These are phyloP conservation scores for Lycaon pictus DNA, from an alignment of 2,113 vertebrate genomes.

Conservation along the genomic window DNA sequence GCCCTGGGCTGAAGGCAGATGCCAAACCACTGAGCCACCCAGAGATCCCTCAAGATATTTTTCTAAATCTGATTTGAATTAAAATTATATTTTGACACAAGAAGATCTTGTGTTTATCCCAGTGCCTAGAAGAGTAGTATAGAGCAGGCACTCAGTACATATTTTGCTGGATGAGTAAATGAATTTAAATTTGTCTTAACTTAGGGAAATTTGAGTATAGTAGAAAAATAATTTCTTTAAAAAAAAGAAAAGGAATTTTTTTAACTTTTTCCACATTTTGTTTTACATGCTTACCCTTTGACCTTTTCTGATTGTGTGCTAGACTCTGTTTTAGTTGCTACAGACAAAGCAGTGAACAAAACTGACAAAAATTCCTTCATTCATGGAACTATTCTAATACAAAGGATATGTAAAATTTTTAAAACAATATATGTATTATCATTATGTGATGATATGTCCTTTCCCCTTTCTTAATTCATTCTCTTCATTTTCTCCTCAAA, in stretches of 20 bases:
- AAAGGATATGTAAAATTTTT: not conserved
- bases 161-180: constrained; percentile 13
- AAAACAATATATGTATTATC: not conserved
- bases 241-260: not conserved
- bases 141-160: not conserved
- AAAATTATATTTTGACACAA: constrained; percentile 41
- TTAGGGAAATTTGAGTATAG: constrained; percentile 19
- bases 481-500: not conserved
- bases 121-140: not conserved
- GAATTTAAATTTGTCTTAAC: constrained; percentile 40
- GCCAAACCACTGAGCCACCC: too few relatives aligned
- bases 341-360: constrained; percentile 8
- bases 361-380: not conserved
- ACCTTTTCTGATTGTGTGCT: not conserved
- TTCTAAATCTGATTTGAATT: constrained; percentile 50
- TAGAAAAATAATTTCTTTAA: not conserved
- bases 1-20: too few relatives aligned
- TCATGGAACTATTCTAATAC: not conserved
- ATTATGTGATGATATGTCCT: not conserved
- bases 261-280: not conserved
- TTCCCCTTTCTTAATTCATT: not conserved
- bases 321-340: constrained; percentile 44
- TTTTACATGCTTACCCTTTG: not conserved
- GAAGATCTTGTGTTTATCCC: not conserved
- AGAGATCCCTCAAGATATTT: constrained; percentile 64